Evolutionary conservation across 1,140 invertebrate species (phyloP), one percentile per base, ranked within the genome.

Genomic region (Nebria ingens): DNA sequence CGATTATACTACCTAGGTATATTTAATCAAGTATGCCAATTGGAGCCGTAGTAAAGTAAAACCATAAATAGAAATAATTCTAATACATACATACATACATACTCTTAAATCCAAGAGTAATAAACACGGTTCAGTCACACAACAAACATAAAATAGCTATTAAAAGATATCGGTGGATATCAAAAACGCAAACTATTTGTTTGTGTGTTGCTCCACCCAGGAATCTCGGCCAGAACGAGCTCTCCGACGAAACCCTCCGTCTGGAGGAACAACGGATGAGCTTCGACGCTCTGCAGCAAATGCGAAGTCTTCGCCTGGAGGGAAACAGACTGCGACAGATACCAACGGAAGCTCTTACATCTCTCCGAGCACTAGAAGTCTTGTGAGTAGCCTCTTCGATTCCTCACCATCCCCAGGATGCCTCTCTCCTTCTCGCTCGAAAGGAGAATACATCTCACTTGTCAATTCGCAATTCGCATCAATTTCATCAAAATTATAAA

Each of bases 181-280:
- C 9, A 45, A 45, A 9, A 6, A 45, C 40, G 40, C 4, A 11
- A n/a, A n/a, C n/a, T n/a, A n/a, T n/a, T n/a, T n/a, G n/a, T n/a
- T n/a, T n/a, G n/a, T n/a, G 57, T 61, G 25, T 54, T 54, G 53
- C 53, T 55, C 52, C 25, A 58, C 61, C 15, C 67, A 88, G 86
- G 67, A 82, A 86, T 65, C 68, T 87, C 63, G 81, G 81, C 59
- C 78, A 80, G 64, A 88, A 88, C 69, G 72, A 78, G 58, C 17
- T 45, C 9, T 4, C 6, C 3, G 9, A 6, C 6, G 76, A 87
- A 55, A 70, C 71, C 58, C n/a, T n/a, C n/a, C n/a, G n/a, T n/a
- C n/a, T n/a, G n/a, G n/a, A n/a, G n/a, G n/a, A n/a, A n/a, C n/a
- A n/a, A n/a, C 71, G 72, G 45, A 60, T 87, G 61, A 76, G 79